Conservation (phyloP, 2,888 invertebrate species). For the Tholera decimalis region DNA sequence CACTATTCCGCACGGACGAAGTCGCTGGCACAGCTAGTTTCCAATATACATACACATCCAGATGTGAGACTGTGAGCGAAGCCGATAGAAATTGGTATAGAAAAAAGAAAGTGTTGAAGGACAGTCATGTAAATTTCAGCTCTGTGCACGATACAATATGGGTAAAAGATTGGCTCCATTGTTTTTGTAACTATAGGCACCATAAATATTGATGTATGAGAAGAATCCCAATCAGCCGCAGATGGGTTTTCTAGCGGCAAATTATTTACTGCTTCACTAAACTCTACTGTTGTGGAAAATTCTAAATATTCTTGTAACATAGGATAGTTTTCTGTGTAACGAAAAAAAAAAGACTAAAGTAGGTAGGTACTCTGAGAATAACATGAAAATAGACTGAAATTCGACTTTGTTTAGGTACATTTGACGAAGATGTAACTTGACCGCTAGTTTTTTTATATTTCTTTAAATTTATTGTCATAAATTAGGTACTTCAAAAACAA, state of each 20-base stretch:
- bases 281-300: conserved; percentile 7
- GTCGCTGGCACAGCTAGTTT: too few species aligned
- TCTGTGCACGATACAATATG: conserved; percentile 9
- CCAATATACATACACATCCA: too few species aligned
- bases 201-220: conserved; percentile 27
- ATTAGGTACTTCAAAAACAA: too few species aligned
- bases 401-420: too few species aligned
- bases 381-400: too few species aligned
- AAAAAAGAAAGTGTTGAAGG: background rate
- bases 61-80: too few species aligned
- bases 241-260: conserved; percentile 31
- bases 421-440: too few species aligned
- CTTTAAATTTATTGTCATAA: too few species aligned
- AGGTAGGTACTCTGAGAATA: too few species aligned
- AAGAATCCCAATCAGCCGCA: conserved; percentile 32
- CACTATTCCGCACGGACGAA: too few species aligned
- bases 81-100: too few species aligned
- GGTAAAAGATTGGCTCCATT: conserved; percentile 25
- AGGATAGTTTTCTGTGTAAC: background rate
- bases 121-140: conserved; percentile 1
- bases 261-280: conserved; percentile 16
- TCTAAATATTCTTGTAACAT: background rate
- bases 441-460: too few species aligned
- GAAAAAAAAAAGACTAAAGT: background rate
- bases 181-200: conserved; percentile 19